These are phyloP conservation scores for Kradibia gibbosae DNA, from an alignment of 1,140 invertebrate species.

Conservation along the genomic window DNA sequence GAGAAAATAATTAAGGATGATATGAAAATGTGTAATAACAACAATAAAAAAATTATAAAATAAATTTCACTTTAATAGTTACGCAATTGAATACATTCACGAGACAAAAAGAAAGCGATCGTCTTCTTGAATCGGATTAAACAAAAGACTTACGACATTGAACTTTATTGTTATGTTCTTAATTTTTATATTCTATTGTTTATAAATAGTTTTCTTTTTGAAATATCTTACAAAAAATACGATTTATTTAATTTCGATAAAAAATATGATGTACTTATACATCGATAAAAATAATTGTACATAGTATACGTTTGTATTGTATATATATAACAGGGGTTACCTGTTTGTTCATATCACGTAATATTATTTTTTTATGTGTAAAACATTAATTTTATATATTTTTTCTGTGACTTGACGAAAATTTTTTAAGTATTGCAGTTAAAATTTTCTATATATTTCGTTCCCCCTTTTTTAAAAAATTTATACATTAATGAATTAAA, in stretches of 20 bases:
- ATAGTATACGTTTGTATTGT: conserved; percentile 39
- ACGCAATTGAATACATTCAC: conserved; percentile 48
- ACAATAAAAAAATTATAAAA: conserved; percentile 49
- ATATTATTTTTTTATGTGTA: not conserved
- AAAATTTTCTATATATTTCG: not conserved
- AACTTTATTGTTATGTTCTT: too few relatives aligned
- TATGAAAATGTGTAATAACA: not conserved
- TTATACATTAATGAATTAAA: conserved; percentile 3
- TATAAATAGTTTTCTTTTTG: too few relatives aligned
- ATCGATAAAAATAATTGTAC: conserved; percentile 25
- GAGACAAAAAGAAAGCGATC: conserved; percentile 24
- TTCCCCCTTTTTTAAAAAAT: not conserved
- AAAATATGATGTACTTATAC: too few relatives aligned
- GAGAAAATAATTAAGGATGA: not conserved
- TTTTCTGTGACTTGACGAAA: not conserved
- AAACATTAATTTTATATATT: conserved; percentile 20
- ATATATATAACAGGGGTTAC: conserved; percentile 21
- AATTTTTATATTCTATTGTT: too few relatives aligned
- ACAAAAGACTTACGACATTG: conserved; percentile 19
- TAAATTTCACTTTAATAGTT: conserved; percentile 56
- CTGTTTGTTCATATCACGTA: conserved; percentile 30
- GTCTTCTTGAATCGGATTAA: conserved; percentile 3
- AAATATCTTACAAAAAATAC: conserved; percentile 25
- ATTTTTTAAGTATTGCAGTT: not conserved
- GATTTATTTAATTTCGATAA: too few relatives aligned